Evolutionary conservation across 2,797 vertebrate genomes (phyloP).

Genomic region (Prunella strophiata): DNA sequence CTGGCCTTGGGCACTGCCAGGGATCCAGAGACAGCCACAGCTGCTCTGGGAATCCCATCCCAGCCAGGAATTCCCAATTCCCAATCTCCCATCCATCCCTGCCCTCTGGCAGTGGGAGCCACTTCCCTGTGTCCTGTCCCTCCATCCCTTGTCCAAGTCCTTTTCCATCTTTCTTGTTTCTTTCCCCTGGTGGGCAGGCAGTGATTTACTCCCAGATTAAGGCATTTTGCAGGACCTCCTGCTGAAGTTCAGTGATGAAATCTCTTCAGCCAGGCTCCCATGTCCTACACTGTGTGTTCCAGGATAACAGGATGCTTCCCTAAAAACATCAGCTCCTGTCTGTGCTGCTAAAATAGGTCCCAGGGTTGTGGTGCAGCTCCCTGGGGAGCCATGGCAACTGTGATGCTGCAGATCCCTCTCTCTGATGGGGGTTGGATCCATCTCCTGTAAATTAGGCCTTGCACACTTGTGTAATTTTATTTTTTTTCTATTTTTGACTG

Average conservation of each 20-base stretch:
- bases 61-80: no score
- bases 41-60: neutral
- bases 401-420: neutral
- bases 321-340: neutral
- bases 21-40: neutral
- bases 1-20: rapidly evolving
- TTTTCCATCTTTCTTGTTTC: neutral
- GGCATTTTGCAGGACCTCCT: neutral
- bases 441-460: neutral
- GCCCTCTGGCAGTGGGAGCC: no score
- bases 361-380: neutral
- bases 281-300: neutral
- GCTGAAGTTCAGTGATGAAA: neutral
- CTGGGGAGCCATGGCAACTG: slow-evolving; percentile 25
- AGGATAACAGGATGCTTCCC: neutral
- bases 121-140: neutral
- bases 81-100: no score
- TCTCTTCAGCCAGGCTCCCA: neutral
- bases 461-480: neutral
- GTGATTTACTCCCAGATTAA: neutral
- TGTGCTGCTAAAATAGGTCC: neutral
- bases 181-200: neutral
- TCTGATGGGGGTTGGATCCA: neutral
- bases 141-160: neutral
- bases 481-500: neutral